Conservation (phyloP, 2,113 vertebrate species). For the Zingel zingel region DNA sequence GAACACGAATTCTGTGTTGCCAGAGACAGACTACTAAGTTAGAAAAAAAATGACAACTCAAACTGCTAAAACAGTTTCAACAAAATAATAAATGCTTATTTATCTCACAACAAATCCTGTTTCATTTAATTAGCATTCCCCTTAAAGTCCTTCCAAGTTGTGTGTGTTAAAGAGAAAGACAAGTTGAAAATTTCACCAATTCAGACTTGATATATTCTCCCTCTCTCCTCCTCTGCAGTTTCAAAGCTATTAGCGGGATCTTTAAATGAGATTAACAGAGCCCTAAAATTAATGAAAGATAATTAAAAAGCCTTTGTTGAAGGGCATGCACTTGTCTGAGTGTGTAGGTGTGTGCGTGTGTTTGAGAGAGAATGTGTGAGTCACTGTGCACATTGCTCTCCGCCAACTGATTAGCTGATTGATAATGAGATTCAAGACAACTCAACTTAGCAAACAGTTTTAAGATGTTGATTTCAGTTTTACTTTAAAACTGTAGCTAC, state of each 20-base stretch:
- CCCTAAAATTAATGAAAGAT: slow-evolving; percentile 84
- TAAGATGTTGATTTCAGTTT: background rate
- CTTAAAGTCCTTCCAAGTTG: slow-evolving; percentile 47
- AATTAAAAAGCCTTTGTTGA: slow-evolving; percentile 85
- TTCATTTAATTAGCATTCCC: slow-evolving; percentile 58
- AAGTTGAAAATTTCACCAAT: slow-evolving; percentile 57
- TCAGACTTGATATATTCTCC: slow-evolving; percentile 58
- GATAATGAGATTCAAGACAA: slow-evolving; percentile 43
- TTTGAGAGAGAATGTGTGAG: slow-evolving; percentile 53
- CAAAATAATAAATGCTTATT: slow-evolving; percentile 32
- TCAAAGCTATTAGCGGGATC: slow-evolving; percentile 82
- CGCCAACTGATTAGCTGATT: slow-evolving; percentile 19
- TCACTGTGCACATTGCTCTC: slow-evolving; percentile 11
- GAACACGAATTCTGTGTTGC: slow-evolving; percentile 20
- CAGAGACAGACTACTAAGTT: slow-evolving; percentile 17
- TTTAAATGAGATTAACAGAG: slow-evolving; percentile 83
- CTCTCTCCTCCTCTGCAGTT: slow-evolving; percentile 56
- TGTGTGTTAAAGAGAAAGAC: slow-evolving; percentile 33
- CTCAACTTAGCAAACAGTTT: background rate
- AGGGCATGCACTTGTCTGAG: slow-evolving; percentile 68
- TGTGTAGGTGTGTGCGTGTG: slow-evolving; percentile 54
- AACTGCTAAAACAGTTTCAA: slow-evolving; percentile 13
- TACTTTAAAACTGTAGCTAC: background rate
- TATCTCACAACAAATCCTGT: slow-evolving; percentile 3
- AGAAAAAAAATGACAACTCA: slow-evolving; percentile 28